Percentiles rank a stretch among this genome's conserved stretches.
Conservation (phyloP, 1,140 invertebrate species). For the Diabrotica undecimpunctata region DNA sequence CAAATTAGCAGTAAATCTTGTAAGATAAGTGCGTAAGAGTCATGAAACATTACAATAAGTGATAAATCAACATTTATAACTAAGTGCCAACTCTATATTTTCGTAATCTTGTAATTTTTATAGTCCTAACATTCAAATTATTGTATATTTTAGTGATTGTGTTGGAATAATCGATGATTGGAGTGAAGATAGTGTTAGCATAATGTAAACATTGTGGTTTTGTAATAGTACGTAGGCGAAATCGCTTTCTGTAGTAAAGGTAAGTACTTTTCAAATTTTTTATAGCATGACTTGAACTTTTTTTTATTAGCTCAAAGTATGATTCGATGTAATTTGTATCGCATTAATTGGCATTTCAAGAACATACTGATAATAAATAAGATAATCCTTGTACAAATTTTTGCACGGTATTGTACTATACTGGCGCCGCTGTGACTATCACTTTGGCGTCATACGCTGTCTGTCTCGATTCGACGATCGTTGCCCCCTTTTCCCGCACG, state of each 20-base stretch:
- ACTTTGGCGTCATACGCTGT: conserved; percentile 48
- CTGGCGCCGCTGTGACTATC: conserved; percentile 47
- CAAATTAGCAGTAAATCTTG: conserved; percentile 29
- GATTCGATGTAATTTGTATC: too few species aligned
- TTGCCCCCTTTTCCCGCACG: conserved; percentile 32
- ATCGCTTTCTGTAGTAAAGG: conserved; percentile 25
- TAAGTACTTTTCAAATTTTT: conserved; percentile 16
- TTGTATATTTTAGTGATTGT: conserved; percentile 17
- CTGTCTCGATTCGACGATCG: conserved; percentile 40
- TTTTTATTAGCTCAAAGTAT: too few species aligned
- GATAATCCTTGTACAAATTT: conserved; percentile 27
- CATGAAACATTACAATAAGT: conserved; percentile 26
- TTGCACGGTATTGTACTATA: conserved; percentile 45
- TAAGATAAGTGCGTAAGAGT: conserved; percentile 30
- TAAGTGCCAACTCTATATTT: conserved; percentile 28
- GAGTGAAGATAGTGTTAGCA: conserved; percentile 19
- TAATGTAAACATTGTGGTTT: conserved; percentile 35
- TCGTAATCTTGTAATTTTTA: conserved; percentile 16
- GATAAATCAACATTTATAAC: conserved; percentile 27
- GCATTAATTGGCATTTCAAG: not conserved
- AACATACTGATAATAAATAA: not conserved
- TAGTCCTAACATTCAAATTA: conserved; percentile 9
- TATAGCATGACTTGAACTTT: not conserved
- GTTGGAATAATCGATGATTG: conserved; percentile 6
- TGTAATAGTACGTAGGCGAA: conserved; percentile 27